A percentile compares a stretch with the other conserved stretches of the same genome.
phyloP scores from a whole-genome alignment of 2,113 vertebrate genomes.

The Clarias batrachus region DNA sequence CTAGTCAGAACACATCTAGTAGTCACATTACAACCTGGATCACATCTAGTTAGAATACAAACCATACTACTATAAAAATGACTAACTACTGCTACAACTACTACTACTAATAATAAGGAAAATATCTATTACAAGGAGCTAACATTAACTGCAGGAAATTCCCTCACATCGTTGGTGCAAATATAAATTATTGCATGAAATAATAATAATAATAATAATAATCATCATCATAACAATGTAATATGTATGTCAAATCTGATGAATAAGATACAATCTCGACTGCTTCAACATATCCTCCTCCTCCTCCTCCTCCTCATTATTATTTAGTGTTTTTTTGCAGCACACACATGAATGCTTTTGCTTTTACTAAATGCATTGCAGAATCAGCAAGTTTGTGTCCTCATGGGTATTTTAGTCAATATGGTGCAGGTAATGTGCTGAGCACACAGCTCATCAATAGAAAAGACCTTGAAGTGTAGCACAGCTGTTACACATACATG shows the following conservation, averaged over 20 bases:
- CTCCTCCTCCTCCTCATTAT: neutral
- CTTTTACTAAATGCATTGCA: neutral
- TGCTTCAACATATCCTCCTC: neutral
- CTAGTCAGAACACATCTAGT: neutral
- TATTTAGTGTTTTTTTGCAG: neutral
- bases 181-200: neutral
- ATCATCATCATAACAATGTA: neutral
- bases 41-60: neutral
- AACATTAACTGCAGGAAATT: neutral
- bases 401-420: neutral
- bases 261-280: neutral
- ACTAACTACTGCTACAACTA: neutral
- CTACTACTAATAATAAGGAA: neutral
- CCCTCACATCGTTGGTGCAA: neutral
- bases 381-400: constrained; percentile 12
- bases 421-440: neutral
- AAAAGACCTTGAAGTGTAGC: constrained; percentile 1
- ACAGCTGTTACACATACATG: constrained; percentile 11
- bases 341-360: neutral
- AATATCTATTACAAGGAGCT: neutral
- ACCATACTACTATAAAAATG: neutral
- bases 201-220: neutral
- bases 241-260: neutral
- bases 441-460: constrained; percentile 1
- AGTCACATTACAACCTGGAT: too few species aligned